These are phyloP conservation scores for Leptopilina myrica DNA, from an alignment of 2,888 invertebrate genomes.

Conservation along the genomic window DNA sequence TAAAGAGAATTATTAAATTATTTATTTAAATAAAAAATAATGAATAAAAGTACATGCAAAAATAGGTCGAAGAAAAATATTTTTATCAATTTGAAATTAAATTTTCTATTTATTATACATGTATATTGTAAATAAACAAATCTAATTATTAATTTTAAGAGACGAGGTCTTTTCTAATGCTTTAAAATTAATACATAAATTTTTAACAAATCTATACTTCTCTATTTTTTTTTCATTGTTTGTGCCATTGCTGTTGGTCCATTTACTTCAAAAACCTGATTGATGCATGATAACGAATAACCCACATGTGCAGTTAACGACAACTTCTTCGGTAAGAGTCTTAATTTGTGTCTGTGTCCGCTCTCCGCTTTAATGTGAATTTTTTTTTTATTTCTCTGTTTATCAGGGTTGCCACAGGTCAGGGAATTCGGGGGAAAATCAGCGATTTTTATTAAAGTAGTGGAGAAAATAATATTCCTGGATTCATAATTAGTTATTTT, in stretches of 20 bases:
- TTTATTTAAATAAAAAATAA: background rate
- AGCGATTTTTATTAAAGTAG: no score
- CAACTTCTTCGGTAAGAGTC: slow-evolving; percentile 99
- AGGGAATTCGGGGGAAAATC: no score
- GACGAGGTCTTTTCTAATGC: slow-evolving; percentile 20
- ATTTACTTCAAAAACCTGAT: slow-evolving; percentile 64
- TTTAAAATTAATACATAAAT: slow-evolving; percentile 29
- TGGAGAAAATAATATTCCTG: no score
- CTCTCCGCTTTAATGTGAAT: background rate
- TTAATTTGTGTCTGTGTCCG: slow-evolving; percentile 6
- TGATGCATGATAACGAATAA: slow-evolving; percentile 74
- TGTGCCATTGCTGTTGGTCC: slow-evolving; percentile 65
- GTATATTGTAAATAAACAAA: slow-evolving; percentile 12
- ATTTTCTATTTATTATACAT: no score
- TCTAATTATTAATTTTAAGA: slow-evolving; percentile 15
- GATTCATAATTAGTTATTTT: no score
- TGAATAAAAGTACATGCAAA: no score
- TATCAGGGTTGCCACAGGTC: no score
- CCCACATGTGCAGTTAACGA: slow-evolving; percentile 91
- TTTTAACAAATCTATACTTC: slow-evolving; percentile 57
- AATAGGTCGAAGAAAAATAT: no score
- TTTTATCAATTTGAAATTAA: no score
- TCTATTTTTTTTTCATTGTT: slow-evolving; percentile 63
- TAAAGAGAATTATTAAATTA: no score
- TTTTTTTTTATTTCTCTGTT: slow-evolving; percentile 9